Conservation (phyloP, 2,888 invertebrate genomes). For the Limenitis camilla region DNA sequence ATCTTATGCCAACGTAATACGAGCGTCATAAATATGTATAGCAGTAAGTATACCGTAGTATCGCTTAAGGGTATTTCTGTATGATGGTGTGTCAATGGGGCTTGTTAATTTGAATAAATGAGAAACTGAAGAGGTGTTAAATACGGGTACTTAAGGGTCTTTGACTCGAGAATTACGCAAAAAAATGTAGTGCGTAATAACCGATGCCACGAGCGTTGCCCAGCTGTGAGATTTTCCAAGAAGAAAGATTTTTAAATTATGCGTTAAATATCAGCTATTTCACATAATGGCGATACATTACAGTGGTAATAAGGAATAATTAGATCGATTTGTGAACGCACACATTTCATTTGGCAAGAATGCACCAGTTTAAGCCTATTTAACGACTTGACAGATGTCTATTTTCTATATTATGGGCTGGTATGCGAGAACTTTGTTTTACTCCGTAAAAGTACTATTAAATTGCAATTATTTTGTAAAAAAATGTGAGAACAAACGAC, state of each 20-base stretch:
- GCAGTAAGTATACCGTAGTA: conserved; percentile 1
- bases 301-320: conserved; percentile 17
- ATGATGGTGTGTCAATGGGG: conserved; percentile 28
- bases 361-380: conserved; percentile 11
- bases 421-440: conserved; percentile 4
- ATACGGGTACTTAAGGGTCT: conserved; percentile 28
- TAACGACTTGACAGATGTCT: conserved; percentile 14
- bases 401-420: conserved; percentile 7
- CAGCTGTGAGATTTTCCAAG: conserved; percentile 25
- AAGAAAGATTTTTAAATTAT: conserved; percentile 20
- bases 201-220: conserved; percentile 22
- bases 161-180: conserved; percentile 20
- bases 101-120: conserved; percentile 33
- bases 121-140: conserved; percentile 33
- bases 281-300: conserved; percentile 19
- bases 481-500: conserved; percentile 1
- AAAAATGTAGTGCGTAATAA: conserved; percentile 21
- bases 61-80: conserved; percentile 18
- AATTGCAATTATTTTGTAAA: background rate
- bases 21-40: background rate
- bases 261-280: conserved; percentile 16
- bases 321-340: conserved; percentile 22
- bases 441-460: background rate
- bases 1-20: conserved; percentile 7
- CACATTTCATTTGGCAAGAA: conserved; percentile 14